Percentiles rank a stretch among this genome's conserved stretches.
phyloP scores from a whole-genome alignment of 92 coral and sea anemone species.

The Blastomussa wellsi region DNA sequence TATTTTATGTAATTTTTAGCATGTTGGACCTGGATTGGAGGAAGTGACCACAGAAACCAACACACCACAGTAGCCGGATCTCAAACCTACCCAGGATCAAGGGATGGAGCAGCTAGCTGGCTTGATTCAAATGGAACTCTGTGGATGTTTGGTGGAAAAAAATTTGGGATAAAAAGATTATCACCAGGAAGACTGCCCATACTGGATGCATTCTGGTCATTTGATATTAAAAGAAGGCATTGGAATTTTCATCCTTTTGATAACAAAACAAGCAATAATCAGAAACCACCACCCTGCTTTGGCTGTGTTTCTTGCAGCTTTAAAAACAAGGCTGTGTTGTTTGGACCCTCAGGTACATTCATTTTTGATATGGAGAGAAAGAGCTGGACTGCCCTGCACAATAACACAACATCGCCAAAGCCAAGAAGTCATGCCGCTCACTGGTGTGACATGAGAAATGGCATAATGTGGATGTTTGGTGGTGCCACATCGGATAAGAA shows the following conservation, averaged over 20 bases:
- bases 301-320: slow-evolving; percentile 72
- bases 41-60: slow-evolving; percentile 59
- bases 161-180: slow-evolving; percentile 10
- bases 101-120: slow-evolving; percentile 77
- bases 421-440: slow-evolving; percentile 61
- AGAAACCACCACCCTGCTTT: slow-evolving; percentile 63
- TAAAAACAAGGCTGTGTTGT: slow-evolving; percentile 56
- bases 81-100: slow-evolving; percentile 66
- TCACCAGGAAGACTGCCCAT: slow-evolving; percentile 15
- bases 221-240: slow-evolving; percentile 34
- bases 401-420: slow-evolving; percentile 34
- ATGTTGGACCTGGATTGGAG: slow-evolving; percentile 78
- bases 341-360: slow-evolving; percentile 64
- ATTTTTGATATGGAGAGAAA: slow-evolving; percentile 60
- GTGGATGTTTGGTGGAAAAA: slow-evolving; percentile 86
- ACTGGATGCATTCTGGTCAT: slow-evolving; percentile 81
- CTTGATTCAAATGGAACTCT: slow-evolving; percentile 56
- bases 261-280: slow-evolving; percentile 1
- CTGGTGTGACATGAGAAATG: slow-evolving; percentile 77
- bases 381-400: slow-evolving; percentile 51
- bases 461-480: slow-evolving; percentile 76
- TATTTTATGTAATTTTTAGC: slow-evolving; percentile 19
- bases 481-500: slow-evolving; percentile 44
- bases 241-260: slow-evolving; percentile 53
- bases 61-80: slow-evolving; percentile 17